phyloP scores from a whole-genome alignment of 2,113 vertebrate genomes.

The Condylura cristata region DNA sequence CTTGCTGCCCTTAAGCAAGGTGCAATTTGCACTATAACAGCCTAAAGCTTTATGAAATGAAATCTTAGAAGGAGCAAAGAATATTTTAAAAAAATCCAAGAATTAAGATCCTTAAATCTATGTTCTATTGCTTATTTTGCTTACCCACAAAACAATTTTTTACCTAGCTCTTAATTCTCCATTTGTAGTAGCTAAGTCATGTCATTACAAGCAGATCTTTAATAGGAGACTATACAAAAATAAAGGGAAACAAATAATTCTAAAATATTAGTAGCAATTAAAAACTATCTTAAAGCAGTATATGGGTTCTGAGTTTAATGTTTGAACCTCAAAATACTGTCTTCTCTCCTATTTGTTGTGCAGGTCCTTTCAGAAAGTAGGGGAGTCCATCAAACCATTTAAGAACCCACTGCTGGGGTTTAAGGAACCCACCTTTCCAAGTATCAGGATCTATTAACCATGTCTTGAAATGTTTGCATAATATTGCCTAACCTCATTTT shows the following conservation, averaged over 20 bases:
- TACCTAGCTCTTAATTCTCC: conserved; percentile 15
- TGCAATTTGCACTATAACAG: conserved; percentile 62
- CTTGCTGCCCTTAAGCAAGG: conserved; percentile 72
- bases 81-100: background rate
- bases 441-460: conserved; percentile 51
- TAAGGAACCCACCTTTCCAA: conserved; percentile 42
- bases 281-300: conserved; percentile 14
- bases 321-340: background rate
- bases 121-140: background rate
- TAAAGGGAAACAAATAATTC: background rate
- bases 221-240: background rate
- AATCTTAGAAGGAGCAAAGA: conserved; percentile 3
- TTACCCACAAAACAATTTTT: conserved; percentile 25
- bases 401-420: conserved; percentile 3
- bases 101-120: background rate
- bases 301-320: background rate
- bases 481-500: conserved; percentile 72
- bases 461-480: conserved; percentile 65
- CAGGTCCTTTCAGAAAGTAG: background rate
- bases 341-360: background rate
- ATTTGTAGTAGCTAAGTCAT: background rate
- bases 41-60: conserved; percentile 68
- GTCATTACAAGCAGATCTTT: background rate
- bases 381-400: background rate
- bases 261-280: background rate